Conservation (phyloP, 2,797 vertebrate genomes). For the Spondyliosoma cantharus region DNA sequence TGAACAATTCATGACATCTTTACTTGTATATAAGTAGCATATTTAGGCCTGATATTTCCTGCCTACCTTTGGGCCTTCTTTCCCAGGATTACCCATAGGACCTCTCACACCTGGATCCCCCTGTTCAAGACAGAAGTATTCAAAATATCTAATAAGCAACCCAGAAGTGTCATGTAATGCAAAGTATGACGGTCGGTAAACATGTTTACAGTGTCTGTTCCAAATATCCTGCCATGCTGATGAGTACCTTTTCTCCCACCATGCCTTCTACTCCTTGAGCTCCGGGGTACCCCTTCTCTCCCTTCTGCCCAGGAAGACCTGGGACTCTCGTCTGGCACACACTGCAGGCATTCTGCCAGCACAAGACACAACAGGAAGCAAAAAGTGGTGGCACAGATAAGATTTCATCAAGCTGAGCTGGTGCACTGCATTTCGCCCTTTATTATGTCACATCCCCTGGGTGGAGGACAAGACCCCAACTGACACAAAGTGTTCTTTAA, state of each 20-base stretch:
- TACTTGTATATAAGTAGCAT: not conserved
- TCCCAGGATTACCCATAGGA: conserved; percentile 93
- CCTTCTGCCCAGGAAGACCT: conserved; percentile 86
- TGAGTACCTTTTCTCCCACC: conserved; percentile 81
- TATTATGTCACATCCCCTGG: conserved; percentile 72
- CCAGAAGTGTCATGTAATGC: conserved; percentile 8
- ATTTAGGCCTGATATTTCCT: not conserved
- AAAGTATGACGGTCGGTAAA: conserved; percentile 21
- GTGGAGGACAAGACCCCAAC: conserved; percentile 71
- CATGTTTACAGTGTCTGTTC: conserved; percentile 25
- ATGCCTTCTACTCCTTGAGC: conserved; percentile 78
- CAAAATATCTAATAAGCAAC: conserved; percentile 24
- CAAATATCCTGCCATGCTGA: conserved; percentile 26
- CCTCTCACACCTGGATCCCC: conserved; percentile 92
- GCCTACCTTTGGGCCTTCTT: conserved; percentile 95
- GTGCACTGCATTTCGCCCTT: conserved; percentile 67
- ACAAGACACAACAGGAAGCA: conserved; percentile 47
- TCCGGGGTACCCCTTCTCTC: conserved; percentile 84
- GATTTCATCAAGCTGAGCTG: conserved; percentile 72
- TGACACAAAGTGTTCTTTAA: conserved; percentile 76
- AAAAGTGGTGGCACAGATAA: conserved; percentile 68
- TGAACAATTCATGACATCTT: conserved; percentile 13
- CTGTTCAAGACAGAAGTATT: conserved; percentile 73
- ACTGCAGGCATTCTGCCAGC: conserved; percentile 88
- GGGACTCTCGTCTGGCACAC: conserved; percentile 85